Percentiles rank a stretch among this genome's conserved stretches.
These are phyloP conservation scores for Urosaurus nigricauda DNA, from an alignment of 2,797 vertebrate genomes.

Conservation along the genomic window DNA sequence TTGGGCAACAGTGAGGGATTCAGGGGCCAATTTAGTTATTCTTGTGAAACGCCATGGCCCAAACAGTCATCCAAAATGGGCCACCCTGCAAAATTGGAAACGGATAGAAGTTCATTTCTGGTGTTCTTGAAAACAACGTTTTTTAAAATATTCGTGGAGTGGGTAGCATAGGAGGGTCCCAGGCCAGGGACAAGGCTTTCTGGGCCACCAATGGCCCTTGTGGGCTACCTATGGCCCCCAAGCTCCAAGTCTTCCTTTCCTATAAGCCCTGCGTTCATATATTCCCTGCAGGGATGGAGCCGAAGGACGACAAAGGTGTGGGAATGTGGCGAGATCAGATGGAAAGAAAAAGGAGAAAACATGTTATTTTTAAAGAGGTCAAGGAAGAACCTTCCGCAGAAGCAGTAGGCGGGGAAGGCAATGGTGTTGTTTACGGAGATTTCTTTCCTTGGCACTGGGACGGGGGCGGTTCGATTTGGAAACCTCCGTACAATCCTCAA, in stretches of 20 bases:
- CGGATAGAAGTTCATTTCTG: no score
- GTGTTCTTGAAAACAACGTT: no score
- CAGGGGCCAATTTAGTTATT: no score
- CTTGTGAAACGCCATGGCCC: no score
- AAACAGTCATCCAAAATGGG: no score
- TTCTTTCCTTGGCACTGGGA: no score
- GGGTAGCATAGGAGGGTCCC: background rate
- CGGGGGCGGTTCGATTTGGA: background rate
- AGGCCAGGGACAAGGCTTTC: background rate
- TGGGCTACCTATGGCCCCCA: no score
- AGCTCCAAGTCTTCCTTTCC: no score
- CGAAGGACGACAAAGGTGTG: background rate
- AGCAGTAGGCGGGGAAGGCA: background rate
- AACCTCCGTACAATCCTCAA: background rate
- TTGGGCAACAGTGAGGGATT: no score
- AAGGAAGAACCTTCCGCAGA: background rate
- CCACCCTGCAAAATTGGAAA: no score
- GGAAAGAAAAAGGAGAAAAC: background rate
- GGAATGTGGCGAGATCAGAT: background rate
- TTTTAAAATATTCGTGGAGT: background rate
- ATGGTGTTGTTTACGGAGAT: background rate
- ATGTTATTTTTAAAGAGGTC: rapidly evolving
- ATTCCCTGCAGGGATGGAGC: background rate
- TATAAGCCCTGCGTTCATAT: background rate
- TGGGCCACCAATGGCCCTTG: no score